These are phyloP conservation scores for Aphaenogaster floridana DNA, from an alignment of 1,140 invertebrate genomes.

Conservation along the genomic window DNA sequence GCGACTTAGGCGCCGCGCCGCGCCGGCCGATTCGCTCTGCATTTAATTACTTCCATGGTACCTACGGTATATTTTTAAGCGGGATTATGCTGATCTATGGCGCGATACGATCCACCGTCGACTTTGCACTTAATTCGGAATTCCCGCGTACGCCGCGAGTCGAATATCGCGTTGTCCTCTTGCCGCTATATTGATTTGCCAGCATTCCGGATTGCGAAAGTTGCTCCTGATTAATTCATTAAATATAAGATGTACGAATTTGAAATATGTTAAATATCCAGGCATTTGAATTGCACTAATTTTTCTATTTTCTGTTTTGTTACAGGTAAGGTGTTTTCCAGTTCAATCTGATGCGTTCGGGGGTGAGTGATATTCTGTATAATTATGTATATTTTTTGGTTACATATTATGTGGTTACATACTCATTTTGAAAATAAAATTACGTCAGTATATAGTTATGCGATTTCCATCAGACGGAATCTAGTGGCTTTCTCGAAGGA, in stretches of 20 bases:
- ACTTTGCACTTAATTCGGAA: conserved; percentile 32
- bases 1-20: conserved; percentile 32
- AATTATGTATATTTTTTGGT: neutral
- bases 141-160: neutral
- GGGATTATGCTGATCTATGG: conserved; percentile 45
- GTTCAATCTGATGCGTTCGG: neutral
- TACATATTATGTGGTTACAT: neutral
- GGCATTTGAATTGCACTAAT: conserved; percentile 7
- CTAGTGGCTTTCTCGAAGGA: neutral
- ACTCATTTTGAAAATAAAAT: conserved; percentile 1
- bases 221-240: neutral
- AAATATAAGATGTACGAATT: neutral
- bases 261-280: neutral
- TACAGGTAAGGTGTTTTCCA: conserved; percentile 39
- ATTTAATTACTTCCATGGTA: conserved; percentile 44
- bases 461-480: neutral
- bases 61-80: conserved; percentile 40
- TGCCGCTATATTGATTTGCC: neutral
- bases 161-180: neutral
- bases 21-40: conserved; percentile 39
- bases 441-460: neutral
- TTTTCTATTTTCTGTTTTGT: conserved; percentile 10
- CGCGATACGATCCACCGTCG: neutral
- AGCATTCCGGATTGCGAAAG: neutral
- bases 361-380: conserved; percentile 28